Conservation (phyloP, 2,113 vertebrate genomes). For the Australoheros scitulus region DNA sequence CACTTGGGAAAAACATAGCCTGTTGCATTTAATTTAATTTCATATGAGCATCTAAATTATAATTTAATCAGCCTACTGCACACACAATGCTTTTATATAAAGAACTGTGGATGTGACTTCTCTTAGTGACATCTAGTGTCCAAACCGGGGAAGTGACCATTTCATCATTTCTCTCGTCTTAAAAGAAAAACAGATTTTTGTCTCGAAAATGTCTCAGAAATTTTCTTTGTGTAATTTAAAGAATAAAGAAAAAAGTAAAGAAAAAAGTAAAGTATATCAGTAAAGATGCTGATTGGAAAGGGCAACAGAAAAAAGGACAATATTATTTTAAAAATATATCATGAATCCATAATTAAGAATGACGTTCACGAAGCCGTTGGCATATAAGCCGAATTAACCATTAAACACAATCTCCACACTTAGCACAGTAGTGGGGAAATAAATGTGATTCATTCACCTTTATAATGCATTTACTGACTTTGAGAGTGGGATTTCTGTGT, state of each 20-base stretch:
- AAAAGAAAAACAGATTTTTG: background rate
- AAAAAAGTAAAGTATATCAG: too few relatives aligned
- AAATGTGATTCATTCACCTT: background rate
- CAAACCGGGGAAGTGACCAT: background rate
- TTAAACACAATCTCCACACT: background rate
- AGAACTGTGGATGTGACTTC: background rate
- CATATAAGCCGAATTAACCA: background rate
- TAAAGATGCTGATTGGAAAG: background rate
- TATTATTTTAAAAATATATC: background rate
- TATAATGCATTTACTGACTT: background rate
- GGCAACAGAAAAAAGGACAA: background rate
- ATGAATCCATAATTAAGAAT: background rate
- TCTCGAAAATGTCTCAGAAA: background rate
- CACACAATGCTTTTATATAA: background rate
- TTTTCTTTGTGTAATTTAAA: background rate
- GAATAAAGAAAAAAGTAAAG: background rate
- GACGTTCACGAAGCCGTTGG: background rate
- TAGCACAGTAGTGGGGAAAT: background rate
- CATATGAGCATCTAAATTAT: background rate
- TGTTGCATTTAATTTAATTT: background rate
- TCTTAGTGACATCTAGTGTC: conserved; percentile 59
- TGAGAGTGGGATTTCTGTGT: background rate
- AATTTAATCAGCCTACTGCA: background rate
- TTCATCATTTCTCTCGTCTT: background rate
- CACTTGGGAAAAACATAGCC: background rate